Evolutionary conservation across 2,888 invertebrate genomes (phyloP).

Genomic region (Melikaiella ostensackeni): DNA sequence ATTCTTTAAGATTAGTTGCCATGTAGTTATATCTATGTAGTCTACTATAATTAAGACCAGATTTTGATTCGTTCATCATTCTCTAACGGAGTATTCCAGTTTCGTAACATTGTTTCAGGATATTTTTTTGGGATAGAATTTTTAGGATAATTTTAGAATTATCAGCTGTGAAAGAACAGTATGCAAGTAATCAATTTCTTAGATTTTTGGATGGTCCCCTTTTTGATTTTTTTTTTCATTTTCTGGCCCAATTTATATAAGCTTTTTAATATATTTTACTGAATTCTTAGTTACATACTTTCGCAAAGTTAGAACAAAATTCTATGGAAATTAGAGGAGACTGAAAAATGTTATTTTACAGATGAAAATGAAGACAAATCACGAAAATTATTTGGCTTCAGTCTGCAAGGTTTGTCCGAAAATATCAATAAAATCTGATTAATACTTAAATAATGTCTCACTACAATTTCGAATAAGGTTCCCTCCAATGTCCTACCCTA

Average conservation of each 20-base stretch:
- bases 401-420: no score
- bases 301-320: not conserved
- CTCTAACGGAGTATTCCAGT: not conserved
- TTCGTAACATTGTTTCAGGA: not conserved
- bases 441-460: not conserved
- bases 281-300: not conserved
- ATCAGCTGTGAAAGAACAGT: slow-evolving; percentile 13
- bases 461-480: not conserved
- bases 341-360: not conserved
- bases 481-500: not conserved
- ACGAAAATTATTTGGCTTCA: not conserved
- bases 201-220: not conserved
- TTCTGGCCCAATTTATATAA: not conserved
- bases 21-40: no score
- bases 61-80: no score
- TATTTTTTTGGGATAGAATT: not conserved
- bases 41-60: no score
- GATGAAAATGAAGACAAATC: not conserved
- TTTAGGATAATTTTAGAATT: no score
- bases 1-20: no score
- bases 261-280: not conserved
- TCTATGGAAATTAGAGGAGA: not conserved
- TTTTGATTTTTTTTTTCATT: not conserved
- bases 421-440: not conserved
- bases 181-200: slow-evolving; percentile 8